Percentiles rank a stretch among this genome's conserved stretches.
phyloP scores from a whole-genome alignment of 92 coral and sea anemone species.

The Hydrozoanthus gracilis region DNA sequence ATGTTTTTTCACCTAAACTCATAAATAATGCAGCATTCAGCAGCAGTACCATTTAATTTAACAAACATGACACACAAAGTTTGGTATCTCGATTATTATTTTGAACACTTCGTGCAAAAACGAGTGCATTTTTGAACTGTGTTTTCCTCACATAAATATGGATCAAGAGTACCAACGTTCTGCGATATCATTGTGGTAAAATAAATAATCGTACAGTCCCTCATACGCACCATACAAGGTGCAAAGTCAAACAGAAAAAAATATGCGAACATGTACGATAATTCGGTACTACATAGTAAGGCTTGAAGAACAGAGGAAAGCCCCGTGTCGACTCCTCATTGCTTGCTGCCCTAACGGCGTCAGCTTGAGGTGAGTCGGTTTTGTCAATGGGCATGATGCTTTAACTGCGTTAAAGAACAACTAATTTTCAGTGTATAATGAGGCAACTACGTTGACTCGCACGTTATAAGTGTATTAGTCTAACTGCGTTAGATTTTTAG shows the following conservation, averaged over 20 bases:
- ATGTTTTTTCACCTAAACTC: not conserved
- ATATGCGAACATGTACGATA: not conserved
- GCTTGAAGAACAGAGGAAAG: not conserved
- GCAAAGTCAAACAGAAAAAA: not conserved
- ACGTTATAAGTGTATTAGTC: not conserved
- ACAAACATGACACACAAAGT: not conserved
- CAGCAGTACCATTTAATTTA: not conserved
- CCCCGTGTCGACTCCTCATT: not conserved
- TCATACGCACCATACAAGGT: not conserved
- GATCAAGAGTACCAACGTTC: not conserved
- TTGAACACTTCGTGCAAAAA: not conserved
- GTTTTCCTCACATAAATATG: too few relatives aligned
- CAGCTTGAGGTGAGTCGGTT: not conserved
- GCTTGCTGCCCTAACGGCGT: not conserved
- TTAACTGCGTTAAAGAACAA: constrained; percentile 6
- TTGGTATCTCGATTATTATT: too few relatives aligned
- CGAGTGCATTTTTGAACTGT: not conserved
- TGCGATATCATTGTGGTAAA: not conserved
- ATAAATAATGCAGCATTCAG: not conserved
- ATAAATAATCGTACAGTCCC: constrained; percentile 12
- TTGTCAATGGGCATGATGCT: constrained; percentile 2
- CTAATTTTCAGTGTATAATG: not conserved
- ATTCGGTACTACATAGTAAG: not conserved
- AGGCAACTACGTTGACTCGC: constrained; percentile 10
- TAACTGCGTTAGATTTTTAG: not conserved